Evolutionary conservation across 2,888 invertebrate genomes (phyloP).

Genomic region (Spisula subtruncata): DNA sequence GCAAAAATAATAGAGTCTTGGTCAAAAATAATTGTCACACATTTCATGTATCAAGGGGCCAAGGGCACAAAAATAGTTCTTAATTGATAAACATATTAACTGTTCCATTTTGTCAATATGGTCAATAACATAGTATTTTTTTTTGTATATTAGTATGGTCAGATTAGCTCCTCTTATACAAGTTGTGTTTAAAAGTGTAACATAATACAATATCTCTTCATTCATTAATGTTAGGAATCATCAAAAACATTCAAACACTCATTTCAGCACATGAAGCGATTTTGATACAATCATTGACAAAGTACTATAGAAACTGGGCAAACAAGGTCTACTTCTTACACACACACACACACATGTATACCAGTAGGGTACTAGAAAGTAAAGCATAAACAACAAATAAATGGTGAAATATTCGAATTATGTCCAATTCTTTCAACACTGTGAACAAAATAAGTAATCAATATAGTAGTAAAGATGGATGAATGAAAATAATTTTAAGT

Average conservation of each 20-base stretch:
- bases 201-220: no score
- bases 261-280: background rate
- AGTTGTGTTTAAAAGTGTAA: no score
- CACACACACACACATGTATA: background rate
- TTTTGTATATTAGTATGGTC: no score
- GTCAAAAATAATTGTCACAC: no score
- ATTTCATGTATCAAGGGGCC: no score
- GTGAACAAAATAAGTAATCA: slow-evolving; percentile 39
- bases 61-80: no score
- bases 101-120: no score
- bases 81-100: no score
- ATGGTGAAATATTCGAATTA: background rate
- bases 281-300: background rate
- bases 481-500: slow-evolving; percentile 27
- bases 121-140: no score
- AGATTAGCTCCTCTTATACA: no score
- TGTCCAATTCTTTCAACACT: background rate
- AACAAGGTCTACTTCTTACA: background rate
- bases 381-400: background rate
- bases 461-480: background rate
- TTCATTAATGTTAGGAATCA: no score
- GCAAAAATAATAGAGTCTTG: no score
- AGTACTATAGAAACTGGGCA: background rate
- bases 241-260: background rate
- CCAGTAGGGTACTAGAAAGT: background rate